These are phyloP conservation scores for Pollenia labialis DNA, from an alignment of 2,888 invertebrate genomes.

Conservation along the genomic window DNA sequence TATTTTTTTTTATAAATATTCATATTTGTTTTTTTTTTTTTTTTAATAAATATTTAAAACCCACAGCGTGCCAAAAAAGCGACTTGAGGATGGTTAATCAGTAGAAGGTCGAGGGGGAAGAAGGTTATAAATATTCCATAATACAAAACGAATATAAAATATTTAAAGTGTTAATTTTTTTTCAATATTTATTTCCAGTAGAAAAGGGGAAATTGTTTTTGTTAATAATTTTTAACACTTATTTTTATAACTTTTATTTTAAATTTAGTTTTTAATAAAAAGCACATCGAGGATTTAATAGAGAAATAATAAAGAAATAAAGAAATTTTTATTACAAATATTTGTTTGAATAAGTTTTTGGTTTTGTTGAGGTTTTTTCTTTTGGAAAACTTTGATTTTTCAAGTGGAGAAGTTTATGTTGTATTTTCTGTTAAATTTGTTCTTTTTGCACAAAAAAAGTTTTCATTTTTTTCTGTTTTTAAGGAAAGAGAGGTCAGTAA, in stretches of 20 bases:
- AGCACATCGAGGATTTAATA: constrained; percentile 65
- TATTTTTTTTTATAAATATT: constrained; percentile 12
- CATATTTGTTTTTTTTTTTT: constrained; percentile 6
- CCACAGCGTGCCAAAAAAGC: constrained; percentile 88
- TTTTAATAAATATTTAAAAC: constrained; percentile 84
- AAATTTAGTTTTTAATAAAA: constrained; percentile 68
- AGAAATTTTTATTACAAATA: constrained; percentile 8
- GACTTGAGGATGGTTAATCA: constrained; percentile 80
- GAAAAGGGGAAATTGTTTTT: constrained; percentile 37
- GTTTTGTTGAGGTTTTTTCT: neutral
- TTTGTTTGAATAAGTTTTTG: constrained; percentile 12
- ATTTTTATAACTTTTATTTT: constrained; percentile 42
- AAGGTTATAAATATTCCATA: constrained; percentile 41
- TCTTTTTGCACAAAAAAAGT: neutral
- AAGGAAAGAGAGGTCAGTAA: constrained; percentile 44
- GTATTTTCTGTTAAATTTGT: constrained; percentile 16
- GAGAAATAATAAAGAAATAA: constrained; percentile 12
- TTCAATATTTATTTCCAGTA: constrained; percentile 14
- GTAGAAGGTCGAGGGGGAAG: constrained; percentile 65
- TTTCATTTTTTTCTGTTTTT: constrained; percentile 8
- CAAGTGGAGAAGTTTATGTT: neutral
- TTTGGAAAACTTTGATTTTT: constrained; percentile 39
- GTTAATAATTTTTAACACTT: constrained; percentile 59
- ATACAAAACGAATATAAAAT: constrained; percentile 43
- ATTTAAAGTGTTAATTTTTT: constrained; percentile 57